Evolutionary conservation across 2,113 vertebrate genomes (phyloP).

Genomic region (Platichthys stellatus): DNA sequence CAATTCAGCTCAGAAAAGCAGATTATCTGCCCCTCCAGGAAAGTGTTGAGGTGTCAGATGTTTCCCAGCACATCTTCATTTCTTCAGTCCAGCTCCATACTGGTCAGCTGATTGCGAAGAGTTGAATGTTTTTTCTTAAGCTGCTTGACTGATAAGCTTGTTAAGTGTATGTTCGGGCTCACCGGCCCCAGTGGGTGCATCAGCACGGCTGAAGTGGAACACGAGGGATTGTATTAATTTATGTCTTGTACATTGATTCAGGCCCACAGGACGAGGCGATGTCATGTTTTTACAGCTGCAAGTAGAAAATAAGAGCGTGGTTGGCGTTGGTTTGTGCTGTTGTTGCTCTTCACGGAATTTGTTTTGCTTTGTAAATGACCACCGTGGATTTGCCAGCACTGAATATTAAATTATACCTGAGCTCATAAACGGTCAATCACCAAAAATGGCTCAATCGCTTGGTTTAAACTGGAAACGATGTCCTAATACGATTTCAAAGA

Average conservation of each 20-base stretch:
- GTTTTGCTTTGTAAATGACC: conserved; percentile 10
- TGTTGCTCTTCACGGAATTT: not conserved
- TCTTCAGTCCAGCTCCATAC: conserved; percentile 28
- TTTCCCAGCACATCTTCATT: conserved; percentile 57
- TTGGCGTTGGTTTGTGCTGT: conserved; percentile 6
- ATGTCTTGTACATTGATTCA: conserved; percentile 17
- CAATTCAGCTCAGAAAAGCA: conserved; percentile 64
- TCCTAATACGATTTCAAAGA: not conserved
- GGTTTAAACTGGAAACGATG: not conserved
- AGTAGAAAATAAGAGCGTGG: not conserved
- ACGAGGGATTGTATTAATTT: conserved; percentile 22
- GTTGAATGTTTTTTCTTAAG: conserved; percentile 43
- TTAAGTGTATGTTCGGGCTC: conserved; percentile 44
- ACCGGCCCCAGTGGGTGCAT: conserved; percentile 7
- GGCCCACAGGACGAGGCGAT: too few relatives aligned
- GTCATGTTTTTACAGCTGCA: conserved; percentile 20
- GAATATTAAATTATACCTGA: conserved; percentile 12
- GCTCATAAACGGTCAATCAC: conserved; percentile 13
- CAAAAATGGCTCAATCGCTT: not conserved
- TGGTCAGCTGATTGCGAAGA: conserved; percentile 47
- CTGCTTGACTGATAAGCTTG: conserved; percentile 60
- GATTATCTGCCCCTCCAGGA: conserved; percentile 63
- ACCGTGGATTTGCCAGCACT: not conserved
- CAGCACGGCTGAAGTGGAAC: conserved; percentile 28
- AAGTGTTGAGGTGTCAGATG: conserved; percentile 33